Percentiles rank a stretch among this genome's conserved stretches.
Evolutionary conservation across 2,113 vertebrate species (phyloP).

Genomic region (Sula dactylatra): DNA sequence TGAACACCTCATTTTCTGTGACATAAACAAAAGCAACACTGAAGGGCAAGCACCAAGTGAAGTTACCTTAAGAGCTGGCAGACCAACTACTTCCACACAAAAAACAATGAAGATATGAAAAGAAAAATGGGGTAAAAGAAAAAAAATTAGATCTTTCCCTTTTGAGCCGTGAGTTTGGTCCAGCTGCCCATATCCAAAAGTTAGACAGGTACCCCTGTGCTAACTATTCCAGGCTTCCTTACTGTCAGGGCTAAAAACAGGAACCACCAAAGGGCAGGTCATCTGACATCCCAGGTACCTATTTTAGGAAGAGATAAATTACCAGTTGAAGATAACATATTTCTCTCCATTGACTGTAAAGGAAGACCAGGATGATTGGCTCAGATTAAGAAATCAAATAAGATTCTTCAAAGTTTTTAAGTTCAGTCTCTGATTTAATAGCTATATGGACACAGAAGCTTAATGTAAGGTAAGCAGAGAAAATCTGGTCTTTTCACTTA

Average conservation of each 20-base stretch:
- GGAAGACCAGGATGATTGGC: background rate
- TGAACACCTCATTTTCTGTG: conserved; percentile 36
- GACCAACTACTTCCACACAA: background rate
- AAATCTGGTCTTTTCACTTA: background rate
- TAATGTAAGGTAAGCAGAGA: background rate
- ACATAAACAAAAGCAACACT: background rate
- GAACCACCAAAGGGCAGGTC: background rate
- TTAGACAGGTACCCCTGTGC: background rate
- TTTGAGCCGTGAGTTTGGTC: background rate
- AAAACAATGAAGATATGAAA: background rate
- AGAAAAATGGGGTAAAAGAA: background rate
- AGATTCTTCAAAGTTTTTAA: background rate
- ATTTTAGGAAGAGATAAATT: background rate
- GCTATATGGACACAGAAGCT: background rate
- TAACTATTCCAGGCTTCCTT: background rate
- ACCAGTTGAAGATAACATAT: background rate
- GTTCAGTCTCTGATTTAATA: background rate
- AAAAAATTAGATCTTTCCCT: background rate
- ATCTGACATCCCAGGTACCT: background rate
- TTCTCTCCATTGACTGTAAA: background rate
- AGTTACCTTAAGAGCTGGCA: background rate
- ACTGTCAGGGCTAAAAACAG: background rate
- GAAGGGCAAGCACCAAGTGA: background rate
- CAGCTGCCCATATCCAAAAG: background rate
- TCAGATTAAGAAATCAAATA: background rate